These are phyloP conservation scores for Heliconius sara DNA, from an alignment of 2,888 invertebrate genomes.

Conservation along the genomic window DNA sequence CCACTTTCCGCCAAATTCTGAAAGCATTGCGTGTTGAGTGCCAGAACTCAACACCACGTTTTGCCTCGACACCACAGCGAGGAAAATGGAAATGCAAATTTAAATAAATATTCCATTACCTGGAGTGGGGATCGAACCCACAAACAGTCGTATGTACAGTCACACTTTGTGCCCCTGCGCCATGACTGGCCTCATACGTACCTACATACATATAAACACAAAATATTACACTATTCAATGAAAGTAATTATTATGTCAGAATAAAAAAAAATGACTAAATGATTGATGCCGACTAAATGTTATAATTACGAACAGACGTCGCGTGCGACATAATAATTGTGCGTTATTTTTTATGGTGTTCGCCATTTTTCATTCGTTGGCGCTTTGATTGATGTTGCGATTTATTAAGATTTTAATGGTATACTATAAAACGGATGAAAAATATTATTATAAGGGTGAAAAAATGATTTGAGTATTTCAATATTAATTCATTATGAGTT, in stretches of 20 bases:
- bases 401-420: slow-evolving; percentile 66
- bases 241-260: slow-evolving; percentile 45
- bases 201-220: not conserved
- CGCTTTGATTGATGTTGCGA: slow-evolving; percentile 71
- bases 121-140: not conserved
- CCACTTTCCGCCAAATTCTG: no score
- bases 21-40: no score
- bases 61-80: no score
- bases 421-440: not conserved
- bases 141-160: no score
- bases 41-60: no score
- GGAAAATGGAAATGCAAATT: no score
- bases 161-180: no score
- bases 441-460: slow-evolving; percentile 8
- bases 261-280: slow-evolving; percentile 51
- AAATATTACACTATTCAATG: slow-evolving; percentile 25
- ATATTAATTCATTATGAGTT: not conserved
- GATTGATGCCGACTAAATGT: slow-evolving; percentile 74
- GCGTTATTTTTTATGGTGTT: slow-evolving; percentile 66
- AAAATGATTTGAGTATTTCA: not conserved
- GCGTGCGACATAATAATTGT: slow-evolving; percentile 60
- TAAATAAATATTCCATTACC: not conserved
- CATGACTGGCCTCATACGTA: not conserved
- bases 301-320: slow-evolving; percentile 67
- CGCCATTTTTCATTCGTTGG: slow-evolving; percentile 71